Evolutionary conservation across 2,797 vertebrate genomes (phyloP).

Genomic region (Syngnathus rostellatus): DNA sequence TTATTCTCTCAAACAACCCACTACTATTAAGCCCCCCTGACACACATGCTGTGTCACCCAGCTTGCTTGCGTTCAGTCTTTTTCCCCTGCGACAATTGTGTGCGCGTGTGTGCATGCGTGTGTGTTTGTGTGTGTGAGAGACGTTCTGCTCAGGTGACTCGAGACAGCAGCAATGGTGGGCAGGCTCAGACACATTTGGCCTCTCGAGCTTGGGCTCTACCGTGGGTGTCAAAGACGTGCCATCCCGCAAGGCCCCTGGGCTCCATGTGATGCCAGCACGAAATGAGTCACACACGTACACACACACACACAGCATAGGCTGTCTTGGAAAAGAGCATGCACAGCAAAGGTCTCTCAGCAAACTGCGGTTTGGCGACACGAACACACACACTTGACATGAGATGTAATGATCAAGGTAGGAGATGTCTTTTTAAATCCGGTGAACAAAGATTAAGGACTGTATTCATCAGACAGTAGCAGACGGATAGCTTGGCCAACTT

Average conservation of each 20-base stretch:
- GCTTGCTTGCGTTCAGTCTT: conserved; percentile 29
- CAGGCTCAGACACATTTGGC: conserved; percentile 59
- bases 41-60: conserved; percentile 26
- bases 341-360: neutral
- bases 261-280: conserved; percentile 38
- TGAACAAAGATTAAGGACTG: neutral
- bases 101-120: conserved; percentile 23
- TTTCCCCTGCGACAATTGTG: conserved; percentile 8
- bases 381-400: neutral
- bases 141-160: conserved; percentile 56
- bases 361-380: neutral
- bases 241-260: conserved; percentile 58
- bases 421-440: neutral
- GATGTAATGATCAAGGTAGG: neutral
- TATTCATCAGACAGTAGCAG: neutral
- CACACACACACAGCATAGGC: neutral
- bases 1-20: neutral
- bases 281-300: conserved; percentile 26
- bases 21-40: neutral
- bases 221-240: conserved; percentile 64
- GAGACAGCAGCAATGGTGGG: conserved; percentile 59
- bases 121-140: conserved; percentile 22
- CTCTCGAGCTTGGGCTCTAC: conserved; percentile 52
- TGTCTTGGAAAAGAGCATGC: neutral
- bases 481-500: neutral